Percentiles rank a stretch among this genome's conserved stretches.
Conservation (phyloP, 2,797 vertebrate species). For the Scomberomorus guttatus region DNA sequence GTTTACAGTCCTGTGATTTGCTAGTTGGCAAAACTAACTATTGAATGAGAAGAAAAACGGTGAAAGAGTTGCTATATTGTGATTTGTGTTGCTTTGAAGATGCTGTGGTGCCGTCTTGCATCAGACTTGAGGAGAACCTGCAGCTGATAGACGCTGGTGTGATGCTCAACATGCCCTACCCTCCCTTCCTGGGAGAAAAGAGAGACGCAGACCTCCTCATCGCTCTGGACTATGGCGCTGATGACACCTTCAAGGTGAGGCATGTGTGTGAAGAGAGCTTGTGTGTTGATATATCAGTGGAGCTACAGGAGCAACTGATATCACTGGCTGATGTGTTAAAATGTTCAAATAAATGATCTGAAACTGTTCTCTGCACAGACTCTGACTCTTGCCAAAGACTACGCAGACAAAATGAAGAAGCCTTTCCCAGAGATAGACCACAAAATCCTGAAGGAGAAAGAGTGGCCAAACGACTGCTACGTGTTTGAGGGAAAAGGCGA, state of each 20-base stretch:
- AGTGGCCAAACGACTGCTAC: slow-evolving; percentile 71
- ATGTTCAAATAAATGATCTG: neutral
- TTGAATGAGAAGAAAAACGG: neutral
- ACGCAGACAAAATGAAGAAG: slow-evolving; percentile 57
- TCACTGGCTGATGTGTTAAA: neutral
- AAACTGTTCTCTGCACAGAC: slow-evolving; percentile 53
- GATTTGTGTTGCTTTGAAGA: slow-evolving; percentile 13
- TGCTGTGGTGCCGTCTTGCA: slow-evolving; percentile 12
- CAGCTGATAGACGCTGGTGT: slow-evolving; percentile 31
- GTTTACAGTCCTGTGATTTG: neutral
- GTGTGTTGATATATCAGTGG: too few species aligned
- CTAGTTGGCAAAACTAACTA: neutral
- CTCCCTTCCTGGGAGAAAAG: slow-evolving; percentile 42
- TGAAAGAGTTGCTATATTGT: neutral
- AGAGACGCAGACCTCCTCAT: slow-evolving; percentile 44
- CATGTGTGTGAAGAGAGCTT: neutral
- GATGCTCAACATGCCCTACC: slow-evolving; percentile 33
- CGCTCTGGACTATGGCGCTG: slow-evolving; percentile 16
- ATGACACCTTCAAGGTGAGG: slow-evolving; percentile 18
- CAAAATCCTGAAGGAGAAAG: slow-evolving; percentile 58
- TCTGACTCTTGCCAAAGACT: slow-evolving; percentile 65
- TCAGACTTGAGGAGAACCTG: slow-evolving; percentile 5
- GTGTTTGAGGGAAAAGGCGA: slow-evolving; percentile 67
- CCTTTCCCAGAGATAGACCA: slow-evolving; percentile 69
- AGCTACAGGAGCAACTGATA: too few species aligned